phyloP scores from a whole-genome alignment of 2,797 vertebrate genomes.

The Amblyopsis hoosieri region DNA sequence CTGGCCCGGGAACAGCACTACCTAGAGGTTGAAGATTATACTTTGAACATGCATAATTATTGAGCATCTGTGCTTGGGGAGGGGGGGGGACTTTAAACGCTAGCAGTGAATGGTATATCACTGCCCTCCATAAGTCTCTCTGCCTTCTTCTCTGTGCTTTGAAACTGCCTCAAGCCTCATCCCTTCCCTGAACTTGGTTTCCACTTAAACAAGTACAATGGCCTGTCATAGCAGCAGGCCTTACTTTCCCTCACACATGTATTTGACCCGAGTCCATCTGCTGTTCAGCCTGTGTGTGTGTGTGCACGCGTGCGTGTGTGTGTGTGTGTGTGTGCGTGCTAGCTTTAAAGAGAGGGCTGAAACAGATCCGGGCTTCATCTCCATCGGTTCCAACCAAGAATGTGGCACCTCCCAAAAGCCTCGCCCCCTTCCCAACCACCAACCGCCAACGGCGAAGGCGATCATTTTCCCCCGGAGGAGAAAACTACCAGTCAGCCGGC shows the following conservation, averaged over 20 bases:
- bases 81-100: too few relatives aligned
- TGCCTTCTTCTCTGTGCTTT: slow-evolving; percentile 15
- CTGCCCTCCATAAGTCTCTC: slow-evolving; percentile 39
- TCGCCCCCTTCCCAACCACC: background rate
- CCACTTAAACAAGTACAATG: slow-evolving; percentile 52
- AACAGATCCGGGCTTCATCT: slow-evolving; percentile 27
- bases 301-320: background rate
- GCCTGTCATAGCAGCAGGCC: slow-evolving; percentile 24
- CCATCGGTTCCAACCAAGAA: slow-evolving; percentile 37
- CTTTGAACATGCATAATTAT: slow-evolving; percentile 56
- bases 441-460: slow-evolving; percentile 31
- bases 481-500: too few relatives aligned
- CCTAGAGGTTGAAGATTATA: slow-evolving; percentile 71
- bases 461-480: too few relatives aligned
- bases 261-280: slow-evolving; percentile 36
- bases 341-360: slow-evolving; percentile 11
- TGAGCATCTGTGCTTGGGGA: slow-evolving; percentile 39
- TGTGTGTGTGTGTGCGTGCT: background rate
- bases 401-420: too few relatives aligned
- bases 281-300: slow-evolving; percentile 2
- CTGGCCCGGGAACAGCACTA: slow-evolving; percentile 59
- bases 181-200: slow-evolving; percentile 55
- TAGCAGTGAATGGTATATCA: background rate
- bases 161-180: slow-evolving; percentile 41
- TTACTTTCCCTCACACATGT: slow-evolving; percentile 24